Evolutionary conservation across 2,888 invertebrate genomes (phyloP).

Genomic region (Caenorhabditis sp.): DNA sequence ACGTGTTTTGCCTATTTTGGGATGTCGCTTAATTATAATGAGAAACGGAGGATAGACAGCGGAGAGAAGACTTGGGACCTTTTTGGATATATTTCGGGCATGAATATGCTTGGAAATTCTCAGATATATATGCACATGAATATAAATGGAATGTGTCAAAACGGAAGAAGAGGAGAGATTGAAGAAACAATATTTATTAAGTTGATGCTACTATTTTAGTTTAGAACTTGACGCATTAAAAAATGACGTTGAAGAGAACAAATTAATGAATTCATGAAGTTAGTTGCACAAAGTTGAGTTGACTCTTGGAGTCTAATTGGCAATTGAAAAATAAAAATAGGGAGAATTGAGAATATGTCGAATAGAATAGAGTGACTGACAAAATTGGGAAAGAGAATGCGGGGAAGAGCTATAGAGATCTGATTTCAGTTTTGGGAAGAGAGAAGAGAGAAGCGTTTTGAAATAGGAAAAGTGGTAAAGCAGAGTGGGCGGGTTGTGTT

Average conservation of each 20-base stretch:
- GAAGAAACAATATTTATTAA: no score
- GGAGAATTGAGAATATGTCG: conserved; percentile 21
- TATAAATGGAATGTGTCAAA: background rate
- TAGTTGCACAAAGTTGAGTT: background rate
- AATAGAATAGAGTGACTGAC: conserved; percentile 4
- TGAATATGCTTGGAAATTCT: background rate
- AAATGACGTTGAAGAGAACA: no score
- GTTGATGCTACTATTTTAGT: no score
- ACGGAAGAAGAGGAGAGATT: conserved; percentile 5
- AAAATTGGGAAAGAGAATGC: conserved; percentile 14
- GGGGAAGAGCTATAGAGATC: conserved; percentile 26
- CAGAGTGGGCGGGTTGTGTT: conserved; percentile 6
- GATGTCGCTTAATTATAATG: conserved; percentile 31
- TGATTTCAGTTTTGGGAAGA: conserved; percentile 25
- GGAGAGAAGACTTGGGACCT: background rate
- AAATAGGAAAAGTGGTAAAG: conserved; percentile 20
- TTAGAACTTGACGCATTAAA: no score
- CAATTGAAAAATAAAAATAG: background rate
- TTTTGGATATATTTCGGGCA: background rate
- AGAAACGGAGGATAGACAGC: conserved; percentile 17
- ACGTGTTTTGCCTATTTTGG: background rate
- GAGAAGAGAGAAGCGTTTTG: background rate
- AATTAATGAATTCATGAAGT: background rate
- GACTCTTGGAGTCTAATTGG: background rate
- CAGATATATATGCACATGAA: conserved; percentile 15